These are phyloP conservation scores for Pelusios castaneus DNA, from an alignment of 2,113 vertebrate species.

Conservation along the genomic window DNA sequence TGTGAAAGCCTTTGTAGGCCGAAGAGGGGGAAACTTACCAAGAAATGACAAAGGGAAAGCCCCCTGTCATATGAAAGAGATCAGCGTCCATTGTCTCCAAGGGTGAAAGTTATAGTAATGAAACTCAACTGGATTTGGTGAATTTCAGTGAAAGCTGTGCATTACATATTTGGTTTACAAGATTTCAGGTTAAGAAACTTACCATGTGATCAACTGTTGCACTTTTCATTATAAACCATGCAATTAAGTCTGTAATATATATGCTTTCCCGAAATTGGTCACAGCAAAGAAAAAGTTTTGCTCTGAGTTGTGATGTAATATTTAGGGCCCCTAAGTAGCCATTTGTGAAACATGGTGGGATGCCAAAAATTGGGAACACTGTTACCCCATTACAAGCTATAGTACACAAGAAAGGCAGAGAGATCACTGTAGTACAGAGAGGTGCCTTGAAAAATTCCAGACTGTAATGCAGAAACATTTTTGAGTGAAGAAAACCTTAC, in stretches of 20 bases:
- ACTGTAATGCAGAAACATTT: background rate
- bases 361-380: background rate
- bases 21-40: no score
- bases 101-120: background rate
- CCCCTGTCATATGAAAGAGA: background rate
- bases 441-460: background rate
- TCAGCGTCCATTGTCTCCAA: background rate
- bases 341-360: background rate
- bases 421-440: background rate
- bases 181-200: background rate
- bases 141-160: background rate
- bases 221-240: conserved; percentile 11
- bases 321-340: background rate
- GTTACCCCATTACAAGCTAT: background rate
- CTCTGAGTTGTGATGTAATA: fast-evolving
- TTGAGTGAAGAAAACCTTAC: background rate
- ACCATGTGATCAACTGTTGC: background rate
- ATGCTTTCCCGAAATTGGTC: conserved; percentile 4
- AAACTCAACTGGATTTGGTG: conserved; percentile 23
- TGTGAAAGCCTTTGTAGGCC: background rate
- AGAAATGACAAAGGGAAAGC: conserved; percentile 15
- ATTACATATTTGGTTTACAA: background rate
- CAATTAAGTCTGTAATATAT: background rate
- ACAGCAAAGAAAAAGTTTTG: background rate
- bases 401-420: background rate